Conservation (phyloP, 2,888 invertebrate species). For the Notodonta ziczac region DNA sequence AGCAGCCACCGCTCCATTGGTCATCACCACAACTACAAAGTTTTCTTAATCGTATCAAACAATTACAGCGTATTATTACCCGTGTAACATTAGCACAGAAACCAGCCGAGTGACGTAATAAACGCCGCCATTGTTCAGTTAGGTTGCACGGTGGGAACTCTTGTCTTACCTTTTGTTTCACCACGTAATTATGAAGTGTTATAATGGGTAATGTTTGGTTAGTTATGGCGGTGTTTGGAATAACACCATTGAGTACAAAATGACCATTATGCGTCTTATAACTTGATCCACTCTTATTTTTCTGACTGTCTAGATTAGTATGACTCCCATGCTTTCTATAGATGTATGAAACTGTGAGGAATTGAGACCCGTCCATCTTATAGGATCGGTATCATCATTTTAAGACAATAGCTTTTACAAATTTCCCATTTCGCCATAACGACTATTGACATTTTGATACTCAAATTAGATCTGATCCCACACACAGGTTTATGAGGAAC, state of each 20-base stretch:
- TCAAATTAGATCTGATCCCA: conserved; percentile 4
- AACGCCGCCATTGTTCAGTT: conserved; percentile 1
- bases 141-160: conserved; percentile 6
- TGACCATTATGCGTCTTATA: background rate
- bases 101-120: conserved; percentile 2
- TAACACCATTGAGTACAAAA: background rate
- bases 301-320: too few species aligned
- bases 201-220: background rate
- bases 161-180: conserved; percentile 4
- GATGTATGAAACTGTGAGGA: too few species aligned
- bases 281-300: too few species aligned
- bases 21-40: background rate
- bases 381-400: too few species aligned
- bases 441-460: conserved; percentile 1
- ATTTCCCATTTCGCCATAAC: background rate
- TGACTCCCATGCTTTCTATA: too few species aligned
- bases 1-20: background rate
- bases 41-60: conserved; percentile 3
- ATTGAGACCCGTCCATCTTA: too few species aligned
- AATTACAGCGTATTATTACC: conserved; percentile 5
- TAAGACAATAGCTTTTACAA: background rate
- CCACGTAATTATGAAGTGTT: conserved; percentile 4
- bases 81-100: conserved; percentile 6
- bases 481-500: conserved; percentile 17
- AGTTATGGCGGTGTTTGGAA: background rate